A percentile compares a stretch with the other conserved stretches of the same genome.
phyloP scores from a whole-genome alignment of 2,113 vertebrate genomes.

The Carollia perspicillata region DNA sequence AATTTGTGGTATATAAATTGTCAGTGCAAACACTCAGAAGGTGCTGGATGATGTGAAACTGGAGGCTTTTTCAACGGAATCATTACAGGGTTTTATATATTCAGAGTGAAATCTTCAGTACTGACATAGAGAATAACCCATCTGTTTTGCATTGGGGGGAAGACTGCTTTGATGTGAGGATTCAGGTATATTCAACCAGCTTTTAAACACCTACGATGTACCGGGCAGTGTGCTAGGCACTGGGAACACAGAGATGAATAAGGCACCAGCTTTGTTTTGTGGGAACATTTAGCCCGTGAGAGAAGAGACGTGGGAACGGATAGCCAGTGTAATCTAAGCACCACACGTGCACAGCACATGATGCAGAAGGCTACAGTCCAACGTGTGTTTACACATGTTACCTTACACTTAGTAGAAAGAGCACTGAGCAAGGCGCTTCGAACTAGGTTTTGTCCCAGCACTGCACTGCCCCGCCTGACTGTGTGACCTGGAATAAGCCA shows the following conservation, averaged over 20 bases:
- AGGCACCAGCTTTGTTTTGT: background rate
- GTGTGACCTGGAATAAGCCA: background rate
- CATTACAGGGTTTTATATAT: background rate
- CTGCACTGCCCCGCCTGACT: background rate
- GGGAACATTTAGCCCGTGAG: background rate
- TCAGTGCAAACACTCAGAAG: background rate
- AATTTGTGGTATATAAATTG: background rate
- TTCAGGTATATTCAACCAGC: background rate
- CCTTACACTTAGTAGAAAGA: background rate
- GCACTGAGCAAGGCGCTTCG: background rate
- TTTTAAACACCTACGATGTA: background rate
- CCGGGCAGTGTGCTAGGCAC: background rate
- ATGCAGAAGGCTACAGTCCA: background rate
- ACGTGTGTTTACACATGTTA: background rate
- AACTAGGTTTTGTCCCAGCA: background rate
- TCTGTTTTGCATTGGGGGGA: background rate
- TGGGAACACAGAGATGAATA: background rate
- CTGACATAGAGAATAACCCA: background rate
- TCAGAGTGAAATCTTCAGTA: background rate
- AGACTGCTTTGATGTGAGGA: background rate
- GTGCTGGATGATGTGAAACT: background rate
- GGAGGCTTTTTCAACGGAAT: background rate
- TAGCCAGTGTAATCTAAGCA: background rate
- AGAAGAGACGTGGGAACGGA: background rate
- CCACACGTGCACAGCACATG: background rate